Evolutionary conservation across 2,888 invertebrate genomes (phyloP), one percentile per base, ranked within the genome.

Genomic region (Diaperis boleti): DNA sequence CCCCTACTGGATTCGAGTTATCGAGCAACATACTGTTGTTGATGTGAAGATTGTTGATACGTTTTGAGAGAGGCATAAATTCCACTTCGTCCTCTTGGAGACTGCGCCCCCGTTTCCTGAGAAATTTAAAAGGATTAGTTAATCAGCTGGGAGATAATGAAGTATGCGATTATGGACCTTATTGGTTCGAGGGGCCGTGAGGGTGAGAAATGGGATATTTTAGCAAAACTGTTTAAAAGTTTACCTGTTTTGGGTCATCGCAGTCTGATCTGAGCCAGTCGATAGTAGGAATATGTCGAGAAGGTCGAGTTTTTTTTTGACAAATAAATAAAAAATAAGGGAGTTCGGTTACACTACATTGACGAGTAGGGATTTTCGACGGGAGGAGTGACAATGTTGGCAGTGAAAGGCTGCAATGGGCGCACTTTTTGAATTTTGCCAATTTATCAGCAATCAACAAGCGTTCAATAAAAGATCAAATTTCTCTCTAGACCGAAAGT

Each of bases 11-110:
- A 59, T 81, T 78, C 67, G 82, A 76, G 44, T 62, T 79, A 64
- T 74, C 77, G 67, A 68, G 73, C 71, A 68, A 77, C 78, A 74
- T 79, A 66, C 67, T 85, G 78, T 86, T 87, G 77, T 91, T 91
- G 72, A 94, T 88, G 76, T 94, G 94, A 50, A 95, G 85, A 83
- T 94, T 94, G 79, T 95, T 95, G 73, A 95, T 95, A 76, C 95
- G 86, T 81, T 95, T 95, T 8, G 94, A 94, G 52, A 95, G 82
- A 54, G 95, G 95, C 85, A 92, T 90, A 74, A 94, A 94, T 76
- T 94, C 94, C 29, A 86, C 85, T 67, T 87, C 86, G 70, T 93
- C 92, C 75, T 92, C 92, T 33, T 83, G 82, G 17, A 79, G 72
- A 76, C 89, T 89, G 62, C 92, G 85, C 47, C 88, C 86, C 69